phyloP scores from a whole-genome alignment of 2,113 vertebrate genomes.

The Garra rufa region DNA sequence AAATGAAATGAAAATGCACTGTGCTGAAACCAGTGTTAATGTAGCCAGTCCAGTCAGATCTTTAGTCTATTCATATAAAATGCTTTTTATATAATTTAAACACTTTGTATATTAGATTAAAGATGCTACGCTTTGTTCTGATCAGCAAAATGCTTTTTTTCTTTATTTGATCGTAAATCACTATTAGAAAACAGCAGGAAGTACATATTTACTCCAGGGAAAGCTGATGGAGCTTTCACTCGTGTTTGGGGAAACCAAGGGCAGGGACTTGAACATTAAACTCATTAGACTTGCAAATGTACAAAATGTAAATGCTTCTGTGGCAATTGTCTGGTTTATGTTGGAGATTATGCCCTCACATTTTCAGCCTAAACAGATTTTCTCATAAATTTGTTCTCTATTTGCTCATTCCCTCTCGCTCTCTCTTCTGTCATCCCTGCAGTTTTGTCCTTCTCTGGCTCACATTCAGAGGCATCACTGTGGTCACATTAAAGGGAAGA shows the following conservation, averaged over 20 bases:
- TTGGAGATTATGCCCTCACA: slow-evolving; percentile 20
- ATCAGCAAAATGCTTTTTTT: neutral
- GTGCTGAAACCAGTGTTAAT: slow-evolving; percentile 39
- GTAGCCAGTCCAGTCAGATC: slow-evolving; percentile 1
- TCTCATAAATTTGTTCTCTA: slow-evolving; percentile 66
- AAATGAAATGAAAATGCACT: neutral
- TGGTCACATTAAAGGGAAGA: neutral
- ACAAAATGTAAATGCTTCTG: slow-evolving; percentile 18
- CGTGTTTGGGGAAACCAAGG: neutral
- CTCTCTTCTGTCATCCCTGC: neutral
- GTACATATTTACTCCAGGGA: neutral
- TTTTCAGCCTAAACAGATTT: neutral
- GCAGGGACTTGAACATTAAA: slow-evolving; percentile 16
- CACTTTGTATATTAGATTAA: neutral
- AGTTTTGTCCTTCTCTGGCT: neutral
- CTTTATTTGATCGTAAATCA: neutral
- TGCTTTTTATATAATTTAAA: slow-evolving; percentile 18
- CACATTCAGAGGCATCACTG: neutral
- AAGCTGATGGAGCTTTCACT: neutral
- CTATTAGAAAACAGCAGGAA: slow-evolving; percentile 4
- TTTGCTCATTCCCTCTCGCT: slow-evolving; percentile 34
- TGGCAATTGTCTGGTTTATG: neutral
- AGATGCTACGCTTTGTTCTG: neutral
- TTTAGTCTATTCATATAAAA: slow-evolving; percentile 22
- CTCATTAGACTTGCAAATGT: slow-evolving; percentile 31